Evolutionary conservation across 2,888 invertebrate species (phyloP), one percentile per base, ranked within the genome.

Genomic region (Thymelicus lineola): DNA sequence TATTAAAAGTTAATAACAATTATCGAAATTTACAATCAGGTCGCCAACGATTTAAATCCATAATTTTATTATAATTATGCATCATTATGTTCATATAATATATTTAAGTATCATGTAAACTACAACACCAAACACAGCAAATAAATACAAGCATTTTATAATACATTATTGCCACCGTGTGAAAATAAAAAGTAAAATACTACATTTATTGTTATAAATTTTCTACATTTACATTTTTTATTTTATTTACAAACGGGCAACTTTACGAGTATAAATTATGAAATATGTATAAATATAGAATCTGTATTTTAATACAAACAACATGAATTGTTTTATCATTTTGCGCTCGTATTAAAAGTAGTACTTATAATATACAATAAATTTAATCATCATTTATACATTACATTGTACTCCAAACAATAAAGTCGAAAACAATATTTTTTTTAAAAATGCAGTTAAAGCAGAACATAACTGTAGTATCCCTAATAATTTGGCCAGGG

Each of bases 61-160:
- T 15, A 65, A 65, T 57, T 36, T 14, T 53, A 65, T 57, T 36
- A 7, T 53, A 38, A 38, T 7, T 38, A 42, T 0, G 9, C 12
- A 42, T 42, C 42, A 42, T 42, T 12, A 3, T 42, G 38, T 38
- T 10, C 10, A 42, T 12, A 42, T 12, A 12, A 42, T 4, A 9
- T 42, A 42, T 1, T 42, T 42, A 0, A 48, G 6, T 9, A 50
- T 50, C 15, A 55, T 59, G 77, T 87, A 87, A 68, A 72, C 17
- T 73, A 87, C 90, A 91, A 92, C 91, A 92, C 79, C 91, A 89
- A 92, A 92, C 90, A 90, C 86, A 69, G 90, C 91, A 92, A 91
- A 86, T 76, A 60, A 91, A 86, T 73, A 77, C 75, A 87, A 87
- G 88, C 73, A 77, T 87, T 9, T n/a, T 58, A 82, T 86, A 20